Base-by-base conservation (phyloP, 2,113 vertebrate species). In the Strigops habroptila region DNA sequence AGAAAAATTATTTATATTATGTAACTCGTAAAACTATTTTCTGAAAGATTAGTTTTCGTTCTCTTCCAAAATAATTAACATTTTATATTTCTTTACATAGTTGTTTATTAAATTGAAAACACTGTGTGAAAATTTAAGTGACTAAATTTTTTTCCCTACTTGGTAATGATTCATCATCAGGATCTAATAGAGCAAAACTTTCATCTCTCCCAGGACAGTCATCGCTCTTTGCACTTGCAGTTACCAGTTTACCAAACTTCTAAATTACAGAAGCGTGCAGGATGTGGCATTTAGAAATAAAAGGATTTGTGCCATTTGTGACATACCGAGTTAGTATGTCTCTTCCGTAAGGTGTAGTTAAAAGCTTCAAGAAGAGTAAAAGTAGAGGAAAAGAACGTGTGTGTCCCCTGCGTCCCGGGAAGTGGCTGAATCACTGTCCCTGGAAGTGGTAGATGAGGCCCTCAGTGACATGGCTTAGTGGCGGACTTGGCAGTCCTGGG, bases 101-200 rank as follows among this genome's bases (percentile, higher is more conserved):
- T 48, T 83, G 9, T 41, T 90, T 85, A 82, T 87, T 84, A 90
- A 87, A 94, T 91, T 75, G 79, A 87, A 95, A 82, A 67, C 37
- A 74, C 3, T 53, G 31, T 81, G 35, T 43, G 37, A 92, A 94
- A 86, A 95, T 70, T 63, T 88, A 74, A 41, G 24, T 53, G 14
- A 88, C 46, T 68, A 62, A 14, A 14, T 5, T 37, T 73, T 83
- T 78, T 68, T 3, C 39, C 55, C 51, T 77, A 7, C 37, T 74
- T 92, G 12, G 37, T 57, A 90, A 70, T 78, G 73, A 91, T 70
- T 92, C n/a, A 77, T 74, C 53, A 70, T 67, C 64, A 78, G 12
- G 19, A 78, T 70, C 64, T 84, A 77, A 92, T 7, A 67, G 17
- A 92, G 49, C 77, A 88, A 19, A 86, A 51, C 39, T 76, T 90